phyloP scores from a whole-genome alignment of 2,113 vertebrate genomes.

The human region GRCh38 chr2:45979501-45980000 shows the following conservation, averaged over 20 bases:
- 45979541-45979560: background rate
- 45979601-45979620: background rate
- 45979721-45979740: background rate
- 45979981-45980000: background rate
- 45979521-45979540: background rate
- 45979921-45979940: background rate
- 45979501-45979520: background rate
- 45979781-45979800: background rate
- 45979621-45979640: background rate
- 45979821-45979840: background rate
- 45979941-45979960: background rate
- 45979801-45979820: background rate
- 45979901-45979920: background rate
- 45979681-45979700: background rate
- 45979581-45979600: background rate
- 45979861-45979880: background rate
- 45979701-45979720: fast-evolving
- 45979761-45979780: background rate
- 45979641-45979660: background rate
- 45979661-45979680: background rate
- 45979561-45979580: background rate
- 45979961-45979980: background rate
- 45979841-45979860: background rate
- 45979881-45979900: fast-evolving
- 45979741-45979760: background rate